A percentile compares a stretch with the other conserved stretches of the same genome.
Conservation (phyloP, 2,888 invertebrate species). For the Cepaea hortensis region DNA sequence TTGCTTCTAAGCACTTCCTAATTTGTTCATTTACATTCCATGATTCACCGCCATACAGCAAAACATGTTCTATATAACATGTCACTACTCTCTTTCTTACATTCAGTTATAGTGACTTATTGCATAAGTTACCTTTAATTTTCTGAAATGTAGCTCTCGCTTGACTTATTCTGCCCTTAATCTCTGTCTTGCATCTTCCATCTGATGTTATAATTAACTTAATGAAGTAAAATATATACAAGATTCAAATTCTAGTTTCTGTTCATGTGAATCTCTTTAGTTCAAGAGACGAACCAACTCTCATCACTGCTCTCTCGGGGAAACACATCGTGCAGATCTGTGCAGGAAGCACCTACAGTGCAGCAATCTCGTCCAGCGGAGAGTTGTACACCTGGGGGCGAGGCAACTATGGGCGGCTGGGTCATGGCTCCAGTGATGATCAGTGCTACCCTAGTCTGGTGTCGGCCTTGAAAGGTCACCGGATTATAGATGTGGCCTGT, state of each 20-base stretch:
- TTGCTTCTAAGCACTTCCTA: no score
- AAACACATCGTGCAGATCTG: conserved; percentile 88
- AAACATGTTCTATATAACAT: no score
- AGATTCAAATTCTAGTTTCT: not conserved
- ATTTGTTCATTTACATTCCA: no score
- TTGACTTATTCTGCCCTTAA: no score
- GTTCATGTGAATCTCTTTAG: conserved; percentile 54
- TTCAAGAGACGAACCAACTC: conserved; percentile 87
- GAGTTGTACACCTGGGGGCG: conserved; percentile 97
- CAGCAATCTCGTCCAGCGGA: conserved; percentile 90
- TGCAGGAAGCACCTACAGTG: conserved; percentile 95
- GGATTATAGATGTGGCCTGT: conserved; percentile 82
- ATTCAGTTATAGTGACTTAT: no score
- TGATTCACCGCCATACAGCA: no score
- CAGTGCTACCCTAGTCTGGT: conserved; percentile 92
- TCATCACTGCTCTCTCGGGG: conserved; percentile 88
- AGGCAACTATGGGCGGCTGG: conserved; percentile 93
- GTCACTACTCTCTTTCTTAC: no score
- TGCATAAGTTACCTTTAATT: no score
- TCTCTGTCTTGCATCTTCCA: no score
- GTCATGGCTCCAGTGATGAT: conserved; percentile 95
- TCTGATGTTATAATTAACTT: no score
- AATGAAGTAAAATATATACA: not conserved
- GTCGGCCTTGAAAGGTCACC: conserved; percentile 71
- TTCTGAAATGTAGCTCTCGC: no score